Conservation (phyloP, 2,113 vertebrate genomes). For the Cricetomys ansorgei region DNA sequence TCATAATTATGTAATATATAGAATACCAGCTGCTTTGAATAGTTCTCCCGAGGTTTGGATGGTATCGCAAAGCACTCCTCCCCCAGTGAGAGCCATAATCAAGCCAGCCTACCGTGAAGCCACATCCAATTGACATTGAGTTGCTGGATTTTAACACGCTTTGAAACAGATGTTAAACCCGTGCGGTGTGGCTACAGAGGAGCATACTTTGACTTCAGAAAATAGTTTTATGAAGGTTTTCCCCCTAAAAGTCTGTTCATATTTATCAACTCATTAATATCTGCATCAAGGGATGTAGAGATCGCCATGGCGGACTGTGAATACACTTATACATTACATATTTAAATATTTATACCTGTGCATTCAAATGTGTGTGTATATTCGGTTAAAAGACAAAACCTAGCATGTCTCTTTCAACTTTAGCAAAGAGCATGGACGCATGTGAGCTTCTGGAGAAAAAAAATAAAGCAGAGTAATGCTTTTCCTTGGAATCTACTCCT, state of each 20-base stretch:
- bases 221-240: not conserved
- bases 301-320: not conserved
- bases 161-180: slow-evolving; percentile 85
- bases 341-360: slow-evolving; percentile 75
- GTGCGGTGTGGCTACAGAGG: slow-evolving; percentile 61
- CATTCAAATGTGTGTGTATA: slow-evolving; percentile 54
- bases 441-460: slow-evolving; percentile 19
- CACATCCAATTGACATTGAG: slow-evolving; percentile 87
- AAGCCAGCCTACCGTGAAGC: slow-evolving; percentile 83
- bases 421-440: slow-evolving; percentile 23
- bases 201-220: slow-evolving; percentile 61
- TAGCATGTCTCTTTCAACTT: slow-evolving; percentile 34
- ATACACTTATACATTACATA: slow-evolving; percentile 2
- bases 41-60: slow-evolving; percentile 85
- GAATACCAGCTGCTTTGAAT: slow-evolving; percentile 89
- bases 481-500: not conserved
- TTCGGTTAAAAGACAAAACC: slow-evolving; percentile 57
- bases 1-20: slow-evolving; percentile 88
- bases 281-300: slow-evolving; percentile 22
- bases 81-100: slow-evolving; percentile 84
- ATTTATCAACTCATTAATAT: slow-evolving; percentile 65
- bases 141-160: slow-evolving; percentile 84
- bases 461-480: not conserved
- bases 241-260: slow-evolving; percentile 39
- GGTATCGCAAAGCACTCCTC: slow-evolving; percentile 80